phyloP scores from a whole-genome alignment of 64 coral and sea anemone species.

The Pachyseris speciosa region DNA sequence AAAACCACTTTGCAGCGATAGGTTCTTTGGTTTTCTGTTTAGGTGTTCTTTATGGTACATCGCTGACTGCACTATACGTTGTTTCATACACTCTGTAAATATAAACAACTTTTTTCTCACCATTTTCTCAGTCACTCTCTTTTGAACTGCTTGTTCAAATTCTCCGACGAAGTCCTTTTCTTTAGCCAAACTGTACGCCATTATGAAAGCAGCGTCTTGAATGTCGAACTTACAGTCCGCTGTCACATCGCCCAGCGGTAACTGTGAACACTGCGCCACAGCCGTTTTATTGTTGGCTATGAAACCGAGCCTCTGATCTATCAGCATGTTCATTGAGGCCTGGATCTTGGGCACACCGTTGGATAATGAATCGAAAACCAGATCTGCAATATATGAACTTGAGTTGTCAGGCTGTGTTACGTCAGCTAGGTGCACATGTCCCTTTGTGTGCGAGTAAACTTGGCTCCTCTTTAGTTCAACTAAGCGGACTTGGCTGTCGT shows the following conservation, averaged over 20 bases:
- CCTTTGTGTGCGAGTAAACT: constrained; percentile 23
- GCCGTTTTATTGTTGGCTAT: background rate
- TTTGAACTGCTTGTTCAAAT: constrained; percentile 9
- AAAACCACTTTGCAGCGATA: too few species aligned
- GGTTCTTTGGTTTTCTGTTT: too few species aligned
- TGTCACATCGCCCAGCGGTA: constrained; percentile 53
- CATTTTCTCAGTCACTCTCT: constrained; percentile 3
- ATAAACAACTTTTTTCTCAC: background rate
- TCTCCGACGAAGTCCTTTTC: constrained; percentile 23
- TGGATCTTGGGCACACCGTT: constrained; percentile 16
- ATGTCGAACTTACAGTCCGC: constrained; percentile 68
- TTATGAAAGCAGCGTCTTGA: constrained; percentile 47
- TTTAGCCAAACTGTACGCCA: constrained; percentile 34
- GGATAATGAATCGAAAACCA: background rate
- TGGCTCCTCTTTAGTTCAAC: background rate
- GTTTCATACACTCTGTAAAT: too few species aligned
- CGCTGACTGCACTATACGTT: too few species aligned
- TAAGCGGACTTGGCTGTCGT: constrained; percentile 29
- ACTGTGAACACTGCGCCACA: background rate
- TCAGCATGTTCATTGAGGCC: constrained; percentile 34
- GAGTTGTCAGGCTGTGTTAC: constrained; percentile 15
- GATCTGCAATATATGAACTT: constrained; percentile 10
- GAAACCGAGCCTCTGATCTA: constrained; percentile 33
- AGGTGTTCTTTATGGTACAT: too few species aligned
- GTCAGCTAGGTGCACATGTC: constrained; percentile 42